Base-by-base conservation (phyloP, 64 coral and sea anemone species). In the Porites lutea region DNA sequence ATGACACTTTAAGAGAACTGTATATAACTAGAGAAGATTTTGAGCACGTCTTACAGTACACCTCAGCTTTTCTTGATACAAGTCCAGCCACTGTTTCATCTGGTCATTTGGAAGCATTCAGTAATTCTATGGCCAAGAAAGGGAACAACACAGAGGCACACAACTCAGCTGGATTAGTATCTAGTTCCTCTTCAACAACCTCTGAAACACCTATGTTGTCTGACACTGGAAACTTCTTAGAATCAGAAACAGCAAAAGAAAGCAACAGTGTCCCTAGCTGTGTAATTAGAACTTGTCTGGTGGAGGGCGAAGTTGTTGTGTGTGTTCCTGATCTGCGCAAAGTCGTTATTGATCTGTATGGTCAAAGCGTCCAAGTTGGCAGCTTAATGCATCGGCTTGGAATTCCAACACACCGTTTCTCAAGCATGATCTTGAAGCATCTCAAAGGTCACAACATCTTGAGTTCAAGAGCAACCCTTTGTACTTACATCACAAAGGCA, bases 271-370 rank as follows among this genome's bases (percentile, higher is more conserved):
- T 22, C 13, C 53, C 77, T 8, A 37, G 66, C 59, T 93, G 59
- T 19, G 48, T 46, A 63, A 93, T 97, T 91, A 88, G 95, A 8
- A 97, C 95, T 37, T 97, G 90, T 72, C 5, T 79, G 68, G 86
- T 97, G 48, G 72, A 91, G 77, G 88, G 59, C 4, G 78, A 87
- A 50, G 82, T 52, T 50, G 88, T 97, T 68, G 95, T 97, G 2
- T 97, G 95, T 55, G 94, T 97, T 64, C 95, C 95, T 71, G 92
- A 97, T 68, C 90, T 97, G 13, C 95, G 91, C 43, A 97, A 97
- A 20, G 83, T 79, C 37, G 89, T 97, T 27, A 97, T 97, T 68
- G 88, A 90, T 44, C 48, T 94, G 49, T 94, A 90, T 68, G 91
- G 91, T 0, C 95, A 96, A 9, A 91, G 95, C 48, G 95, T 91